Evolutionary conservation across 2,797 vertebrate genomes (phyloP).

Genomic region (Sciaenops ocellatus): DNA sequence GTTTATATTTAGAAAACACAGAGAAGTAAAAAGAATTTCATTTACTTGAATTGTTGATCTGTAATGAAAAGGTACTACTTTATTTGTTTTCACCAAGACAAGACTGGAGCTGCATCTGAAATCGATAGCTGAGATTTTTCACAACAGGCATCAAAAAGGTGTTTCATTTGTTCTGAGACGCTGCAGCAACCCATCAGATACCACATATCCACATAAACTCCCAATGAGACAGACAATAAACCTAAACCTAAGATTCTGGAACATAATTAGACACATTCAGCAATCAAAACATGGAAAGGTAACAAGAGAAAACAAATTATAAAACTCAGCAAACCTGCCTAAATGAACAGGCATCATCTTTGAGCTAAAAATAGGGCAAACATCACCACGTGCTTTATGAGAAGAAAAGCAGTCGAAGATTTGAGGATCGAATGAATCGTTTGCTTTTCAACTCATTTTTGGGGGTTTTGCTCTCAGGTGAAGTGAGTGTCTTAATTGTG

Average conservation of each 20-base stretch:
- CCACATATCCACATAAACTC: neutral
- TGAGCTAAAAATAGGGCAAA: slow-evolving; percentile 47
- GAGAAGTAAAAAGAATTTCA: slow-evolving; percentile 7
- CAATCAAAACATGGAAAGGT: neutral
- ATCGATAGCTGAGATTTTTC: slow-evolving; percentile 25
- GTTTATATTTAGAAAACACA: slow-evolving; percentile 46
- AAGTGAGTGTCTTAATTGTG: slow-evolving; percentile 3
- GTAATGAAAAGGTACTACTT: neutral
- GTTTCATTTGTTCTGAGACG: slow-evolving; percentile 20
- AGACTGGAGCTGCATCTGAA: neutral
- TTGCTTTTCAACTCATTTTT: slow-evolving; percentile 9
- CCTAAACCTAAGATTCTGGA: neutral
- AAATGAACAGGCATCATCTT: slow-evolving; percentile 13
- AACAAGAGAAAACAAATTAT: slow-evolving; percentile 4
- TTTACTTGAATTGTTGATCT: slow-evolving; percentile 11
- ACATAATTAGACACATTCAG: slow-evolving; percentile 1
- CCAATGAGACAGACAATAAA: neutral
- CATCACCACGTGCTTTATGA: neutral
- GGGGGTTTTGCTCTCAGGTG: slow-evolving; percentile 9
- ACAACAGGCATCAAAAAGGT: slow-evolving; percentile 10
- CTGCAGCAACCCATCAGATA: slow-evolving; percentile 1
- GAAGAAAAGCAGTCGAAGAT: slow-evolving; percentile 24
- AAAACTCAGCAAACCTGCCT: slow-evolving; percentile 7
- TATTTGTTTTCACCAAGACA: slow-evolving; percentile 11
- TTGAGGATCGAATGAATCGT: slow-evolving; percentile 12